Evolutionary conservation across 2,797 vertebrate species (phyloP).

Genomic region (Fistularia commersonii): DNA sequence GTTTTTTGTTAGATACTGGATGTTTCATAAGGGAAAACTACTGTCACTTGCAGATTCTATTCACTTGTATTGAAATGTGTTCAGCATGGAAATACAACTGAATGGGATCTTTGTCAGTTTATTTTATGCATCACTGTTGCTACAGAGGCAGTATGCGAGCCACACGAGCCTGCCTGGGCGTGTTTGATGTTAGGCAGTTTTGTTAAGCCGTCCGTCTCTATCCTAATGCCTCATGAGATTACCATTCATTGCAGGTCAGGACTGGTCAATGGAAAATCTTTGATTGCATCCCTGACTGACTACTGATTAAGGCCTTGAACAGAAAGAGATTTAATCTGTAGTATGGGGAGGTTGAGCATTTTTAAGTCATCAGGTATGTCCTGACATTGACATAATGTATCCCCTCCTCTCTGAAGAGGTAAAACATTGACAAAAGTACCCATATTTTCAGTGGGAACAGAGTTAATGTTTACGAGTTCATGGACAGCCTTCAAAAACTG

Average conservation of each 20-base stretch:
- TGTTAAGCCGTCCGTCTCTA: conserved; percentile 35
- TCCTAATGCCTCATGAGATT: conserved; percentile 46
- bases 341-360: conserved; percentile 4
- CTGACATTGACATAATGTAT: conserved; percentile 3
- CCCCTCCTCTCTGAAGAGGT: conserved; percentile 1
- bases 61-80: not conserved
- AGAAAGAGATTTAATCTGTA: conserved; percentile 6
- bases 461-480: too few relatives aligned
- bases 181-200: conserved; percentile 17
- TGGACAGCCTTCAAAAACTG: too few relatives aligned
- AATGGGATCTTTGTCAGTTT: not conserved
- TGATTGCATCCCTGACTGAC: conserved; percentile 10
- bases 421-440: not conserved
- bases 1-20: conserved; percentile 1
- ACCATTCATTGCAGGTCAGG: conserved; percentile 31
- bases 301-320: conserved; percentile 10
- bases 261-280: conserved; percentile 46
- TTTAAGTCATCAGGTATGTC: conserved; percentile 10
- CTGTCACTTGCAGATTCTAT: not conserved
- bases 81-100: too few relatives aligned
- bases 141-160: conserved; percentile 11
- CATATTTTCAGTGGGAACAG: too few relatives aligned
- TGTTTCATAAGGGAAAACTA: not conserved
- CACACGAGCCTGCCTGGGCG: conserved; percentile 23
- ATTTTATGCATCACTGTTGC: conserved; percentile 17